These are phyloP conservation scores for Bombycilla garrulus DNA, from an alignment of 2,113 vertebrate genomes.

Conservation along the genomic window DNA sequence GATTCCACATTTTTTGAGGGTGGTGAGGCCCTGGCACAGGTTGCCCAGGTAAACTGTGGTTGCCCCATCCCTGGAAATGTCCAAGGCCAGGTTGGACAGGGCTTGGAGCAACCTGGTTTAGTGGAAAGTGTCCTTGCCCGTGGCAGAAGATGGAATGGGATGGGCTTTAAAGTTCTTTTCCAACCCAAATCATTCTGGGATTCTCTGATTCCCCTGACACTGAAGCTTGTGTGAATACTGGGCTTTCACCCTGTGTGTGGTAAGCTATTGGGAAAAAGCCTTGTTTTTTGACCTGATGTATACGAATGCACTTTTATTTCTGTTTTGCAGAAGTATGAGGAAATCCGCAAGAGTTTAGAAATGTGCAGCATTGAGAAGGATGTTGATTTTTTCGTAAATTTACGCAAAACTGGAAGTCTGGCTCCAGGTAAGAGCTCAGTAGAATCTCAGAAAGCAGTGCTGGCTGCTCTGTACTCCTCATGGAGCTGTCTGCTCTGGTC, in stretches of 20 bases:
- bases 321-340: conserved; percentile 84
- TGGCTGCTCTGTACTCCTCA: background rate
- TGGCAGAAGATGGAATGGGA: too few relatives aligned
- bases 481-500: background rate
- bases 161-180: background rate
- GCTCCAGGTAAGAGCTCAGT: conserved; percentile 80
- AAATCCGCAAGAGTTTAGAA: conserved; percentile 90
- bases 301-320: background rate
- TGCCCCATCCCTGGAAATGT: background rate
- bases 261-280: rapidly evolving
- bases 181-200: too few relatives aligned
- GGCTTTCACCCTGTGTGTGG: background rate
- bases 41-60: too few relatives aligned
- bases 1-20: background rate
- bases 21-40: rapidly evolving
- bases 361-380: conserved; percentile 90
- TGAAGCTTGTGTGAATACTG: background rate
- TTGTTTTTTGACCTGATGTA: background rate
- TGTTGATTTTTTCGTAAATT: conserved; percentile 87
- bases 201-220: background rate
- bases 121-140: background rate
- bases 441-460: background rate
- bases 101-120: background rate
- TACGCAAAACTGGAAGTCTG: conserved; percentile 81
- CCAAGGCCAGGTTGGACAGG: rapidly evolving